Base-by-base conservation (phyloP, 1,140 invertebrate genomes). In the Cecropterus lyciades region DNA sequence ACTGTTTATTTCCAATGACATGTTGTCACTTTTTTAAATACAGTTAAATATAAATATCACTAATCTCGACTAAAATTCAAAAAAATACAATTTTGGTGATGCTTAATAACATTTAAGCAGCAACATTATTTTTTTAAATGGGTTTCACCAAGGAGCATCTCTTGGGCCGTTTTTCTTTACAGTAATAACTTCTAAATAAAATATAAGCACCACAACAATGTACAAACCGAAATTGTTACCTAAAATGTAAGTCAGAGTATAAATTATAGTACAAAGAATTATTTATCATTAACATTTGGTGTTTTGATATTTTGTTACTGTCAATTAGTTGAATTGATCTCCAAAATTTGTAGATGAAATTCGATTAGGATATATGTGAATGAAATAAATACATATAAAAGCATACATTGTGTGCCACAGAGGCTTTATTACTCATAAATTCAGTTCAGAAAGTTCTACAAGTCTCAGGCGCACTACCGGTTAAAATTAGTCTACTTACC, bases 271-370 rank as follows among this genome's bases (percentile, higher is more conserved):
- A 52, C 49, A 52, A 52, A 51, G 15, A 27, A 27, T 27, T 14
- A 13, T 51, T 51, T 51, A 51, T 51, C 48, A n/a, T 49, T 51
- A 51, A 52, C 20, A 52, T 30, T 51, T 51, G 11, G 27, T 52
- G 49, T 30, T 7, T 52, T 52, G 14, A 52, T 24, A 30, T 30
- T 27, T 8, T n/a, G 13, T 10, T 30, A 27, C 14, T 20, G 13
- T 30, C 1, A 6, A 33, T 52, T 52, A 17, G 30, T 52, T 52
- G 13, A 5, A 14, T 13, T 27, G 49, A 52, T 52, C 49, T 52
- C 49, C 24, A 52, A 52, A 52, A 30, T 51, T 52, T n/a, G 14
- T 33, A 30, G 6, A 33, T 6, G 9, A 33, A 33, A 4, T 1
- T 33, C 30, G 3, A 10, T 33, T 33, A 33, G 9, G 9, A 33